Conservation (phyloP, 2,797 vertebrate genomes). For the Megalops cyprinoides region DNA sequence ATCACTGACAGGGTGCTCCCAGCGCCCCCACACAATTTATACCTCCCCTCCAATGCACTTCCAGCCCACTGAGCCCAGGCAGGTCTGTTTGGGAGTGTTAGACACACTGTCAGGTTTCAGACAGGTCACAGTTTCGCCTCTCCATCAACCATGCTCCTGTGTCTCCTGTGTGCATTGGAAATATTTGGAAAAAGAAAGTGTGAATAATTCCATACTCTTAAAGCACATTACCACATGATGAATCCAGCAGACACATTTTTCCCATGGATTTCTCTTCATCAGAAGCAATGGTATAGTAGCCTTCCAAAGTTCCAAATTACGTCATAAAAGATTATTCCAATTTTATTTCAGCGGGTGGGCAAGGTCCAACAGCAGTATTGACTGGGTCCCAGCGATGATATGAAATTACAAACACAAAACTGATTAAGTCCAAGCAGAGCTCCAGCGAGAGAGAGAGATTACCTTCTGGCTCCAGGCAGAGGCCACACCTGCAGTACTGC, state of each 20-base stretch:
- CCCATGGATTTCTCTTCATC: too few relatives aligned
- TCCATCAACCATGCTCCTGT: too few relatives aligned
- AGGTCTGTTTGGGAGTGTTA: background rate
- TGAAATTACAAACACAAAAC: background rate
- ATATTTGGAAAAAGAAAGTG: too few relatives aligned
- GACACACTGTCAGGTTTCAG: too few relatives aligned
- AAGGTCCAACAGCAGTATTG: background rate
- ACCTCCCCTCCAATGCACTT: background rate
- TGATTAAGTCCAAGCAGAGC: background rate
- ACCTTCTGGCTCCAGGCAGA: constrained; percentile 7
- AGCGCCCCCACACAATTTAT: background rate
- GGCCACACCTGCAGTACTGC: background rate
- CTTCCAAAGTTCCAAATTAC: too few relatives aligned
- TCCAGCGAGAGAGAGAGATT: background rate
- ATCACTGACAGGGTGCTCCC: background rate
- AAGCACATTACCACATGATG: too few relatives aligned
- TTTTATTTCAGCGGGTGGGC: background rate
- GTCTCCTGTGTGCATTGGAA: too few relatives aligned
- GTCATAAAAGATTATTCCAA: background rate
- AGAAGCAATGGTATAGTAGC: too few relatives aligned
- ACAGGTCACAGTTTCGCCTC: too few relatives aligned
- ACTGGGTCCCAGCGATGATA: background rate
- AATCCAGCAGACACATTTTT: too few relatives aligned
- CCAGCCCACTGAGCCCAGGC: background rate
- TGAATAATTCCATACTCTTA: too few relatives aligned